Evolutionary conservation across 2,113 vertebrate species (phyloP).

Genomic region (Collichthys lucidus): DNA sequence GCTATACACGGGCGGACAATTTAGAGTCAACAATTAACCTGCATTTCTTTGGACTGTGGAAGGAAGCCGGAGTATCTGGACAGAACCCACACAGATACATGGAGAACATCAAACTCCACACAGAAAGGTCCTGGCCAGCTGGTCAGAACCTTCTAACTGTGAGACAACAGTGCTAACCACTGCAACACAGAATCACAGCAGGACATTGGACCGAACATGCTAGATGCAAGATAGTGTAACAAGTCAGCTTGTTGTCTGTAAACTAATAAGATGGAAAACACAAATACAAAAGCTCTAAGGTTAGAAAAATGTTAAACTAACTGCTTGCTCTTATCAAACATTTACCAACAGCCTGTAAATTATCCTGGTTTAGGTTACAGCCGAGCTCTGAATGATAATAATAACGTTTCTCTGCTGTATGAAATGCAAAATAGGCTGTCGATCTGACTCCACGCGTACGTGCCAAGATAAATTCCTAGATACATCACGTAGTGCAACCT

Average conservation of each 20-base stretch:
- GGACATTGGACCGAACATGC: neutral
- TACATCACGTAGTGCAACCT: slow-evolving; percentile 42
- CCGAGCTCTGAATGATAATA: neutral
- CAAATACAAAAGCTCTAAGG: neutral
- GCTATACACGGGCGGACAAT: too few relatives aligned
- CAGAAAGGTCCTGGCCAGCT: too few relatives aligned
- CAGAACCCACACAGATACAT: too few relatives aligned
- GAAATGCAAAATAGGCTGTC: slow-evolving; percentile 14
- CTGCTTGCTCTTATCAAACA: neutral
- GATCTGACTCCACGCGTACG: neutral
- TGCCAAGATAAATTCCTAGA: slow-evolving; percentile 13
- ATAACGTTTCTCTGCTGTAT: neutral
- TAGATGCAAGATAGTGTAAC: neutral
- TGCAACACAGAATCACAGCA: neutral
- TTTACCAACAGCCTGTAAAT: neutral
- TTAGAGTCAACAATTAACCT: too few relatives aligned
- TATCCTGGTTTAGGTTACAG: slow-evolving; percentile 9
- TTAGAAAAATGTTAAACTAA: neutral
- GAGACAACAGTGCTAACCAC: too few relatives aligned
- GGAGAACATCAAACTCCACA: too few relatives aligned
- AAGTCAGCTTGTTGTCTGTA: neutral
- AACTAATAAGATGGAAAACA: neutral
- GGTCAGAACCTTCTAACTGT: too few relatives aligned
- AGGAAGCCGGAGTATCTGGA: too few relatives aligned
- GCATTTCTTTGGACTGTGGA: too few relatives aligned